These are phyloP conservation scores for Cryptophagus acutangulus DNA, from an alignment of 2,888 invertebrate genomes.

Conservation along the genomic window DNA sequence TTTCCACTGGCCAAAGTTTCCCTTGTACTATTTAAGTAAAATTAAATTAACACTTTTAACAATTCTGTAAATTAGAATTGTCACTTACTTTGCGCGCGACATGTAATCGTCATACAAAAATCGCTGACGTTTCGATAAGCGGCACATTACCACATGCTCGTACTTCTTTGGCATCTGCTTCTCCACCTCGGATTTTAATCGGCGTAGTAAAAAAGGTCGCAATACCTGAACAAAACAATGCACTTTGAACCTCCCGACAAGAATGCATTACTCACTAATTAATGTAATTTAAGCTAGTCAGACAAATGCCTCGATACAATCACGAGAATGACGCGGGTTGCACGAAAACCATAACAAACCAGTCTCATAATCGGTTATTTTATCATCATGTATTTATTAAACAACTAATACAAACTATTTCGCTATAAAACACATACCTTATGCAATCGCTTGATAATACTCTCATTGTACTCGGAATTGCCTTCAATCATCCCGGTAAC, in stretches of 20 bases:
- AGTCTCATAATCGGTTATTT: slow-evolving; percentile 27
- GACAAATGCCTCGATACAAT: slow-evolving; percentile 41
- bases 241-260: slow-evolving; percentile 8
- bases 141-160: slow-evolving; percentile 91
- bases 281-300: slow-evolving; percentile 31
- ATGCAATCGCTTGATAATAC: slow-evolving; percentile 80
- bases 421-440: no score
- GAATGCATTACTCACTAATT: neutral
- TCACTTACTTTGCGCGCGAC: slow-evolving; percentile 82
- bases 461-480: slow-evolving; percentile 85
- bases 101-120: slow-evolving; percentile 99
- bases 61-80: neutral
- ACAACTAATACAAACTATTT: neutral
- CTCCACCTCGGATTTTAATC: slow-evolving; percentile 92
- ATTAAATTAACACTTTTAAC: no score
- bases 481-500: slow-evolving; percentile 95
- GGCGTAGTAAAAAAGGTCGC: slow-evolving; percentile 86
- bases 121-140: slow-evolving; percentile 91
- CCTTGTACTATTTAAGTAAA: slow-evolving; percentile 66
- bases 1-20: slow-evolving; percentile 92
- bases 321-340: slow-evolving; percentile 29
- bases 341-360: slow-evolving; percentile 23
- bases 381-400: slow-evolving; percentile 23
- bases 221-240: slow-evolving; percentile 59
- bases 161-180: slow-evolving; percentile 96